Evolutionary conservation across 2,888 invertebrate genomes (phyloP).

Genomic region (Agrochola lota): DNA sequence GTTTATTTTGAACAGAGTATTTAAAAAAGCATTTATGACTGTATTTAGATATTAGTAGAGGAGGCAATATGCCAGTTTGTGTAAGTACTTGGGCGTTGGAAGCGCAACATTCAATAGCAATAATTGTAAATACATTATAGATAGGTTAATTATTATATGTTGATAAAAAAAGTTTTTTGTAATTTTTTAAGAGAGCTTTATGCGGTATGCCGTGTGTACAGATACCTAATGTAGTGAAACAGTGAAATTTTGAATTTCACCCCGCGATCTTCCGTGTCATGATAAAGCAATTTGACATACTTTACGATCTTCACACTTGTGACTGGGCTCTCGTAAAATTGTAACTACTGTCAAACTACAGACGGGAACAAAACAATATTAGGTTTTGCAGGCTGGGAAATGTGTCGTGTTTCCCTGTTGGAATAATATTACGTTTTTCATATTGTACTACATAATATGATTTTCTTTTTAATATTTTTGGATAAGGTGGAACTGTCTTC

Average conservation of each 20-base stretch:
- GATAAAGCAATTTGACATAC: conserved; percentile 73
- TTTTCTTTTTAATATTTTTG: conserved; percentile 60
- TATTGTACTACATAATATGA: conserved; percentile 57
- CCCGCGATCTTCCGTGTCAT: conserved; percentile 80
- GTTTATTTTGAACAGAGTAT: conserved; percentile 75
- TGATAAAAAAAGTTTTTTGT: conserved; percentile 83
- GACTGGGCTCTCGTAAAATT: conserved; percentile 76
- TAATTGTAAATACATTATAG: conserved; percentile 89
- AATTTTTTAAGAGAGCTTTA: conserved; percentile 90
- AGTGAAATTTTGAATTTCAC: conserved; percentile 89
- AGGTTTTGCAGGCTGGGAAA: conserved; percentile 61
- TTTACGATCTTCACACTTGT: conserved; percentile 78
- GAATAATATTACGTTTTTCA: conserved; percentile 63
- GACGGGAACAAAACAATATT: conserved; percentile 67
- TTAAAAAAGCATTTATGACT: conserved; percentile 69
- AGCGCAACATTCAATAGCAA: conserved; percentile 89
- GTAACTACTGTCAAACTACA: conserved; percentile 69
- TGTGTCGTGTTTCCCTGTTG: conserved; percentile 49
- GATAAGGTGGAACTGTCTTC: conserved; percentile 50
- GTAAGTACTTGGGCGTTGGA: conserved; percentile 84
- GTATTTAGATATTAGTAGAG: conserved; percentile 81
- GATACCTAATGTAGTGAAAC: conserved; percentile 74
- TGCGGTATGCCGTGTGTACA: conserved; percentile 86
- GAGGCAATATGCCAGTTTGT: conserved; percentile 85
- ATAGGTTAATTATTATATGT: conserved; percentile 89